Base-by-base conservation (phyloP, 64 coral and sea anemone species). In the Trachythela sp. region DNA sequence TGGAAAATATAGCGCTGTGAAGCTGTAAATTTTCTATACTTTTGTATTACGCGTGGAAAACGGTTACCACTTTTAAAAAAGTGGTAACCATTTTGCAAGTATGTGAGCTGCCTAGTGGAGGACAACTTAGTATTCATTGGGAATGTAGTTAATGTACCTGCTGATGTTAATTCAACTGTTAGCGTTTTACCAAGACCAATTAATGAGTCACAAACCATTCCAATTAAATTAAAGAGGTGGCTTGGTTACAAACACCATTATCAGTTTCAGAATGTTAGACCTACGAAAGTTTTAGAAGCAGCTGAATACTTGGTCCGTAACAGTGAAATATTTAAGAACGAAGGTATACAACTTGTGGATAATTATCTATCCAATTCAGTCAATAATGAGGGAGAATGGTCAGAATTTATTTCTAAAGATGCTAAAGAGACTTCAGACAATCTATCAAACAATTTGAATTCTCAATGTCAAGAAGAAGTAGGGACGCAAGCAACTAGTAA, bases 251-350 rank as follows among this genome's bases (percentile, higher is more conserved):
- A 45, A 45, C n/a, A n/a, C n/a, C 42, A 45, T 45, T 45, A 45
- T 45, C 42, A 45, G 11, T 45, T 45, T 45, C 42, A 45, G 42
- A 45, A 45, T 45, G 42, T 45, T 45, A 45, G 72, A 32, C 72
- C 72, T 24, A 77, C 32, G 29, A 77, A 77, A 77, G 72, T 77
- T 32, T 77, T 77, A 77, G 72, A 77, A 2, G 72, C 72, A 77
- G 72, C 72, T 13, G 15, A 77, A 24, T 77, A 77, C 39, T 9
- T 77, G 1, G 72, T 77, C 14, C 13, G 27, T 1, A 24, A 0
- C 2, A 77, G 72, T 77, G 72, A 77, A 2, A 36, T 77, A 77
- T 77, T 77, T n/a, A 77, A 31, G 39, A 36, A 32, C 27, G 14
- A 77, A 32, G 72, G 72, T 1, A 77, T 77, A 77, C 31, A 77